phyloP scores from a whole-genome alignment of 2,797 vertebrate genomes.

The Schizopygopsis pylzovi region DNA sequence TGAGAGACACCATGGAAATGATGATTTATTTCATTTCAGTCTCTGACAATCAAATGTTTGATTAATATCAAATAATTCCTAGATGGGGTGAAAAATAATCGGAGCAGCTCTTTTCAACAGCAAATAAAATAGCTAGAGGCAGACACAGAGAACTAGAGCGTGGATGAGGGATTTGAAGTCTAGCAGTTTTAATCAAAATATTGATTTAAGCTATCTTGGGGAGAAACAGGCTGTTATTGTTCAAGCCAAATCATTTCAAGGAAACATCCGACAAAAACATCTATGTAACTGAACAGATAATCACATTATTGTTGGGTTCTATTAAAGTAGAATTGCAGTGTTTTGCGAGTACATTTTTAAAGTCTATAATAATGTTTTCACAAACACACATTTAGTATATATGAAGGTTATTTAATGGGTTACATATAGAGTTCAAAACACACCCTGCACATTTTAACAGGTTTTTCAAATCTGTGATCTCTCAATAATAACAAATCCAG shows the following conservation, averaged over 20 bases:
- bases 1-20: neutral
- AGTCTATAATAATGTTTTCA: neutral
- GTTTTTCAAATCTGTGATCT: neutral
- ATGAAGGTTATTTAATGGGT: neutral
- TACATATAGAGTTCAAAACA: neutral
- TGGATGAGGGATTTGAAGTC: neutral
- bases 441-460: neutral
- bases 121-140: neutral
- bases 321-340: neutral
- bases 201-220: slow-evolving; percentile 18
- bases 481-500: neutral
- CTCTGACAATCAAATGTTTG: slow-evolving; percentile 4
- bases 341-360: neutral
- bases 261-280: neutral
- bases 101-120: slow-evolving; percentile 19
- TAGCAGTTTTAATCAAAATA: slow-evolving; percentile 29
- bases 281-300: neutral
- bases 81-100: neutral
- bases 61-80: slow-evolving; percentile 22
- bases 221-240: neutral
- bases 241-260: neutral
- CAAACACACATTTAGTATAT: neutral
- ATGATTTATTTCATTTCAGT: neutral
- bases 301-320: neutral
- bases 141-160: neutral